phyloP scores from a whole-genome alignment of 2,888 invertebrate species.

The Drosophila formosana region DNA sequence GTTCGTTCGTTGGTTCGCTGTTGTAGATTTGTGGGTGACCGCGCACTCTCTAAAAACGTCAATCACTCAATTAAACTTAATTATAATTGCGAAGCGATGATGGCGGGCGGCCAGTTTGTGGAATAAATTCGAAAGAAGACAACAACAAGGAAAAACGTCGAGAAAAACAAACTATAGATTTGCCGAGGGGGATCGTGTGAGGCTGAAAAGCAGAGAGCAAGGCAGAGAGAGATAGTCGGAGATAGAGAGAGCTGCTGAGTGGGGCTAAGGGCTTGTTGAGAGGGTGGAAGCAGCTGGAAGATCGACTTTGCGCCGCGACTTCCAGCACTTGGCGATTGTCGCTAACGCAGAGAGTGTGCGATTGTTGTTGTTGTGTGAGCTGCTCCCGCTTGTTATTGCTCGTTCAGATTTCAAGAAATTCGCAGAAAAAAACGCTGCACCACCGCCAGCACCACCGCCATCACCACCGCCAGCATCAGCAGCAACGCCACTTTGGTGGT shows the following conservation, averaged over 20 bases:
- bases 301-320: slow-evolving; percentile 32
- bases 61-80: slow-evolving; percentile 85
- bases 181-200: slow-evolving; percentile 15
- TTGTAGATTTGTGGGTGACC: slow-evolving; percentile 77
- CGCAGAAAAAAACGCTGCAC: slow-evolving; percentile 71
- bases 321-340: slow-evolving; percentile 38
- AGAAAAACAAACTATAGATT: slow-evolving; percentile 1
- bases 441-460: slow-evolving; percentile 6
- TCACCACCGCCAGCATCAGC: slow-evolving; percentile 10
- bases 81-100: slow-evolving; percentile 83
- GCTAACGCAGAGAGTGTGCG: slow-evolving; percentile 9
- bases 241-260: background rate
- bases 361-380: slow-evolving; percentile 19
- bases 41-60: slow-evolving; percentile 84
- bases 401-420: slow-evolving; percentile 77
- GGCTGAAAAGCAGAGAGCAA: background rate
- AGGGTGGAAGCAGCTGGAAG: slow-evolving; percentile 15
- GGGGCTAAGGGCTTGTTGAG: slow-evolving; percentile 34
- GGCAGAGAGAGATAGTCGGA: background rate
- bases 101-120: slow-evolving; percentile 72
- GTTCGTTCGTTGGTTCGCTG: slow-evolving; percentile 13
- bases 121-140: slow-evolving; percentile 51
- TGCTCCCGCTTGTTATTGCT: slow-evolving; percentile 22
- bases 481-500: slow-evolving; percentile 35
- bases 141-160: slow-evolving; percentile 4